Conservation (phyloP, 2,797 vertebrate genomes). For the Melanotaenia trifasciata region DNA sequence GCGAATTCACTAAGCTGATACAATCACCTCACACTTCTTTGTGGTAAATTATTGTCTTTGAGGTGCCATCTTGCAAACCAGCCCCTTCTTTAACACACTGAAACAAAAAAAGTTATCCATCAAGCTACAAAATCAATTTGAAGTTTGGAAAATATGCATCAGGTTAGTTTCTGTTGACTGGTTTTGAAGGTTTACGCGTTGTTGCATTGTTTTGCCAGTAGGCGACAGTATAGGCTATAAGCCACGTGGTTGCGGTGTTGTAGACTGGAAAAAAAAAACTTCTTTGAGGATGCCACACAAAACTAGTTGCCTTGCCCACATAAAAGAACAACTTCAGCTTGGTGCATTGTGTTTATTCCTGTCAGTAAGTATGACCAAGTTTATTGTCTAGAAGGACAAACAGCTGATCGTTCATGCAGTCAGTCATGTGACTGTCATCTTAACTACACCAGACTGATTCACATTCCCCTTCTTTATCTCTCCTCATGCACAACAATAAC, state of each 20-base stretch:
- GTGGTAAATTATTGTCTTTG: not conserved
- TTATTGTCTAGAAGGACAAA: not conserved
- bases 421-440: not conserved
- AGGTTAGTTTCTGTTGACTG: not conserved
- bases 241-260: not conserved
- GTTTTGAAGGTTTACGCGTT: not conserved
- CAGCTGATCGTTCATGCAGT: not conserved
- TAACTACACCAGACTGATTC: too few species aligned
- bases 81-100: not conserved
- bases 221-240: not conserved
- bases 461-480: too few species aligned
- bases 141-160: not conserved
- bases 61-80: not conserved
- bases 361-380: not conserved
- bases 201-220: not conserved
- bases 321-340: not conserved
- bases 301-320: not conserved
- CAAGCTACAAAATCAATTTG: not conserved
- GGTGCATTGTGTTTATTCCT: not conserved
- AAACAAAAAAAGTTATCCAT: not conserved
- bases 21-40: too few species aligned
- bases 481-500: too few species aligned
- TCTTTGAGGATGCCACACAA: not conserved
- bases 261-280: not conserved
- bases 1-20: too few species aligned